Base-by-base conservation (phyloP, 2,797 vertebrate species). In the Todus mexicanus region DNA sequence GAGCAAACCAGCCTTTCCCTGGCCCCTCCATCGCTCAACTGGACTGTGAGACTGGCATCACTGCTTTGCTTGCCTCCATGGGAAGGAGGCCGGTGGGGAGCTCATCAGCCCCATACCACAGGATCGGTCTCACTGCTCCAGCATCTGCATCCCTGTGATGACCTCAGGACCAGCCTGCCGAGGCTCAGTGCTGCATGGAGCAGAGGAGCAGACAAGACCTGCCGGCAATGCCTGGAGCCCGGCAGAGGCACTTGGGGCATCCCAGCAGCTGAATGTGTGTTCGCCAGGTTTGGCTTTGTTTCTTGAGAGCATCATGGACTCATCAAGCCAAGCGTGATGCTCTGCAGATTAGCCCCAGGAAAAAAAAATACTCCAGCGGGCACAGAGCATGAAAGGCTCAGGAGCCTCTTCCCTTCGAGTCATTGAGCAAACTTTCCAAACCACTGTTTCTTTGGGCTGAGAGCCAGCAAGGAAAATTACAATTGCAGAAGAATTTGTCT, bases 341-440 rank as follows among this genome's bases (percentile, higher is more conserved):
- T 91, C 48, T 9, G 14, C 48, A 42, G 63, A 90, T 88, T 78
- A 78, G 83, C 73, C 70, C 15, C 2, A 0, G 63, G 81, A 12
- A 31, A 53, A 76, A 89, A 86, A 82, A 80, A 78, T 69, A 74
- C 61, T 89, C 78, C 75, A 83, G n/a, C 2, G 11, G 90, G 75
- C 84, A 80, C 33, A 84, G 76, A 53, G 77, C 88, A 73, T 81
- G 79, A 90, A 91, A 87, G n/a, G 83, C 74, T 86, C 4, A 2
- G 65, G 84, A 85, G 68, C 61, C 61, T 93, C 77, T 95, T 92
- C 61, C 86, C 89, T 90, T 54, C 19, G 7, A 95, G 47, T 65
- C 47, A 80, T 12, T 72, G 90, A 91, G 84, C 84, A 85, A 95
- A 87, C 76, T 94, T 93, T 86, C 70, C 87, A 80, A 87, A 92